Conservation (phyloP, 1,140 invertebrate genomes). For the Phymastichus coffea region DNA sequence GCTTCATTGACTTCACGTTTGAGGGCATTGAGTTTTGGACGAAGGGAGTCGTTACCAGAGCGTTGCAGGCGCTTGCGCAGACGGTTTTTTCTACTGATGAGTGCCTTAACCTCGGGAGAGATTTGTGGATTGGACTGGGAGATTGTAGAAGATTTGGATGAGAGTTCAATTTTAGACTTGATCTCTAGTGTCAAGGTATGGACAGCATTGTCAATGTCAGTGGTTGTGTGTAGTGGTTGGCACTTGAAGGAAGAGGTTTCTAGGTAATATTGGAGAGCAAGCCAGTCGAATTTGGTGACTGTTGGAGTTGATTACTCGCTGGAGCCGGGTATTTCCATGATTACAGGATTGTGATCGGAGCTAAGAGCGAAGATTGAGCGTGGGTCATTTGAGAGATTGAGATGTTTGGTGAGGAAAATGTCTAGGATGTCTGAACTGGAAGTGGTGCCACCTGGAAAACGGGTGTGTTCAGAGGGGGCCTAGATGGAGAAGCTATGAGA, state of each 20-base stretch:
- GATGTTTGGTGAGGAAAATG: slow-evolving; percentile 15
- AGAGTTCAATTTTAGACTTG: no score
- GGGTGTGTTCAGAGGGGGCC: not conserved
- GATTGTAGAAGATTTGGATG: no score
- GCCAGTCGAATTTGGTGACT: not conserved
- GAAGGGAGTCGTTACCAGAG: not conserved
- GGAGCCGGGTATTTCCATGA: not conserved
- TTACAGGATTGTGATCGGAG: slow-evolving; percentile 14
- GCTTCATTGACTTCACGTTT: no score
- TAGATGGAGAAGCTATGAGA: slow-evolving; percentile 1
- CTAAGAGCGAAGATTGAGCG: not conserved
- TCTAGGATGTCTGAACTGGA: slow-evolving; percentile 14
- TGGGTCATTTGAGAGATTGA: not conserved
- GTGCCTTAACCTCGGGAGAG: no score
- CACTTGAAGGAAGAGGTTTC: slow-evolving; percentile 5
- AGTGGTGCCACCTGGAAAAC: not conserved
- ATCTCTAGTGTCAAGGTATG: not conserved
- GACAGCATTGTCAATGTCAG: not conserved
- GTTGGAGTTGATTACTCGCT: no score
- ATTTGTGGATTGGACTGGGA: no score
- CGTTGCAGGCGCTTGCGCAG: not conserved
- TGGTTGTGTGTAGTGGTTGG: not conserved
- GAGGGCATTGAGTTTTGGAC: not conserved
- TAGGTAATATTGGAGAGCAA: not conserved
- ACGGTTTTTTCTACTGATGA: slow-evolving; percentile 8